Evolutionary conservation across 2,113 vertebrate species (phyloP).

Genomic region (Dromaius novaehollandiae): DNA sequence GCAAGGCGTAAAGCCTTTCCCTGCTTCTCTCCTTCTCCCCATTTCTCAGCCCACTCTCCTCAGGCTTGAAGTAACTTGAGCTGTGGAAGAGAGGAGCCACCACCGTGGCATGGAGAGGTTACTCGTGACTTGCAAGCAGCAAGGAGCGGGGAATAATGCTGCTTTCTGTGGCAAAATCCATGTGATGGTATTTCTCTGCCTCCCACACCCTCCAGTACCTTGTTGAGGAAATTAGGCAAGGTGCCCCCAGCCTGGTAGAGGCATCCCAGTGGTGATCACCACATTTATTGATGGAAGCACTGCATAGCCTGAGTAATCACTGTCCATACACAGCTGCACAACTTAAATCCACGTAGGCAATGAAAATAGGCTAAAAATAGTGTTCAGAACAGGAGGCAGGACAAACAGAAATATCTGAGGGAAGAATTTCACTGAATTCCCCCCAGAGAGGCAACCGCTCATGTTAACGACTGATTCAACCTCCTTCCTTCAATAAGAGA

Average conservation of each 20-base stretch:
- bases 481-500: neutral
- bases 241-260: neutral
- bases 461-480: neutral
- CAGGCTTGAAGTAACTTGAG: neutral
- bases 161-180: neutral
- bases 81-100: neutral
- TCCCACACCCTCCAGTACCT: neutral
- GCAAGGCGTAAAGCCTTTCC: neutral
- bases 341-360: neutral
- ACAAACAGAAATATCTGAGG: neutral
- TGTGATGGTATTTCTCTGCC: neutral
- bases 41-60: neutral
- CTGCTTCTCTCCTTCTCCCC: neutral
- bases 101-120: neutral
- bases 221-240: neutral
- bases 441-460: neutral
- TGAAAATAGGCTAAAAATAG: neutral
- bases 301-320: neutral
- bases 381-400: neutral
- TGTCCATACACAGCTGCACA: neutral
- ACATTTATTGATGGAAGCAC: neutral
- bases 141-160: neutral
- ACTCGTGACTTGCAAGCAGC: rapidly evolving
- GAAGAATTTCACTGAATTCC: neutral
- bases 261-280: neutral